Conservation (phyloP, 2,113 vertebrate genomes). For the Jaculus jaculus region DNA sequence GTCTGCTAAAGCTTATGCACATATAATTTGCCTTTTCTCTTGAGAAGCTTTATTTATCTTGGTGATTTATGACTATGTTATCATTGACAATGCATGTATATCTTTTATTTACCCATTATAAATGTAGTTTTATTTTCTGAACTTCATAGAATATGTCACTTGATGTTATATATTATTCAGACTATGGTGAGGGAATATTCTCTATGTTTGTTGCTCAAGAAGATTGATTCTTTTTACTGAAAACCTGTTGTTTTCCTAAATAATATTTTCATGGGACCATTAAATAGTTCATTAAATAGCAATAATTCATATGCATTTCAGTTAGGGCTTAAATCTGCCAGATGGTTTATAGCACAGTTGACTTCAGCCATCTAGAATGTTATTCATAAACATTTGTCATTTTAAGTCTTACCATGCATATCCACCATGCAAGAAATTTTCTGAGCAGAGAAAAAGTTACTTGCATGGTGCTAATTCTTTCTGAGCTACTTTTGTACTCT, state of each 20-base stretch:
- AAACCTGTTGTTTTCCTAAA: slow-evolving; percentile 71
- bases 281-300: slow-evolving; percentile 77
- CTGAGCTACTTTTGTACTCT: background rate
- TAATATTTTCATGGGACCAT: slow-evolving; percentile 68
- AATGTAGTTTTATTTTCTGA: slow-evolving; percentile 51
- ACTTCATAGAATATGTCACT: slow-evolving; percentile 47
- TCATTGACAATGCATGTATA: slow-evolving; percentile 41
- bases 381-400: slow-evolving; percentile 71
- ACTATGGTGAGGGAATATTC: slow-evolving; percentile 11
- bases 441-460: slow-evolving; percentile 29
- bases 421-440: slow-evolving; percentile 49
- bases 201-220: slow-evolving; percentile 4
- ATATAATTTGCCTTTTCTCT: background rate
- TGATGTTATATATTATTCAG: background rate
- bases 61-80: slow-evolving; percentile 58
- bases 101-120: slow-evolving; percentile 68
- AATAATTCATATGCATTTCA: slow-evolving; percentile 67
- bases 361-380: slow-evolving; percentile 70
- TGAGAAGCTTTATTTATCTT: slow-evolving; percentile 32
- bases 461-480: slow-evolving; percentile 20
- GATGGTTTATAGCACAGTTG: slow-evolving; percentile 70
- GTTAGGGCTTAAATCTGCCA: slow-evolving; percentile 61
- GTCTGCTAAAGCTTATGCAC: background rate
- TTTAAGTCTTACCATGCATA: slow-evolving; percentile 56
- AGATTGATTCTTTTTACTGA: slow-evolving; percentile 63